Base-by-base conservation (phyloP, 2,888 invertebrate genomes). In the Drosophila fulvimacula region DNA sequence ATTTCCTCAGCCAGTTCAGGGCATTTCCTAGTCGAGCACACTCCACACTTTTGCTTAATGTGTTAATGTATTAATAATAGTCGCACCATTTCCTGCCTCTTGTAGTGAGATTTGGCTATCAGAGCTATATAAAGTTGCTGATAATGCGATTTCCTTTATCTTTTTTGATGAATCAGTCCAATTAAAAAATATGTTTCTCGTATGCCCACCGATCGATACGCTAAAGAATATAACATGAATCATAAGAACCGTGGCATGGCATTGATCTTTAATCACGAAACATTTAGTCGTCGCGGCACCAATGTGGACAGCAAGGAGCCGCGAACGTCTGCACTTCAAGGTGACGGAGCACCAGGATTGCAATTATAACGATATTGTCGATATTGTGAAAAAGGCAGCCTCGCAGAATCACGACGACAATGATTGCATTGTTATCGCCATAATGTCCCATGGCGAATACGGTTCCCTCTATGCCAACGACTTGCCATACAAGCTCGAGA, bases 381-480 rank as follows among this genome's bases (percentile, higher is more conserved):
- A 93, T 3, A 27, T 17, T 30, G 93, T 97, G 49, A 93, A 94
- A 60, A 93, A 95, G 48, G 97, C 95, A 78, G 94, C 97, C 15
- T 94, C 94, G 65, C 94, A 94, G 92, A 96, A 98, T 92, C 97
- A 98, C 92, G 93, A 94, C 0, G 94, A 97, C 55, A 94, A 95
- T 80, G 98, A 98, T 91, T 98, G 98, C 89, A 93, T 99, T 76
- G 92, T 96, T 0, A 94, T 98, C 84, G 95, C 96, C 46, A 96
- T 98, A 51, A 93, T 99, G 74, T 96, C 96, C 60, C 98, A 99
- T 90, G 98, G 99, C 34, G 98, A 98, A 91, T 93, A 96, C 80
- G 97, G 97, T 5, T 94, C 96, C 89, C 93, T 98, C 59, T 98
- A 97, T 92, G 97, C 97, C 38, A 96, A 95, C 90, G 98, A 98